Evolutionary conservation across 2,113 vertebrate species (phyloP).

Genomic region (Acinonyx jubatus): DNA sequence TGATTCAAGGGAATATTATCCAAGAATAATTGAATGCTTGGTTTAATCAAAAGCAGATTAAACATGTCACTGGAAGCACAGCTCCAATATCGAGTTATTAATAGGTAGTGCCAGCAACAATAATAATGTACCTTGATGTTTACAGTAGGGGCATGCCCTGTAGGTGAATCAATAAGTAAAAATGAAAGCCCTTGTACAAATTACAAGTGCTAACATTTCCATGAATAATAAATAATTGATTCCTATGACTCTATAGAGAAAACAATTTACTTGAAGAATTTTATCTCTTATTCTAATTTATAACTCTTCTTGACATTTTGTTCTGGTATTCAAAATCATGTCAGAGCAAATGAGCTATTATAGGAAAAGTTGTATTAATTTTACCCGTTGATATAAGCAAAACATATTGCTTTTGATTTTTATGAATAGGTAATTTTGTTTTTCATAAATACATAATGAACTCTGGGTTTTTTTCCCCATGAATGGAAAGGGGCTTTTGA

Average conservation of each 20-base stretch:
- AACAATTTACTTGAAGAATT: slow-evolving; percentile 61
- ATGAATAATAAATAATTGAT: slow-evolving; percentile 63
- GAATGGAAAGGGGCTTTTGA: slow-evolving; percentile 31
- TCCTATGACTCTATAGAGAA: slow-evolving; percentile 53
- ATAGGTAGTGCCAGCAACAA: slow-evolving; percentile 38
- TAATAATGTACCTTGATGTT: slow-evolving; percentile 57
- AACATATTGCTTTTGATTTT: slow-evolving; percentile 76
- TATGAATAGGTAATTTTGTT: slow-evolving; percentile 76
- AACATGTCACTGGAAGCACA: slow-evolving; percentile 47
- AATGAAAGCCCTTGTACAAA: slow-evolving; percentile 57
- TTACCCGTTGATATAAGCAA: slow-evolving; percentile 65
- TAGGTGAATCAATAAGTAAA: slow-evolving; percentile 42
- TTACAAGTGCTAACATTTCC: slow-evolving; percentile 62
- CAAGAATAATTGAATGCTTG: slow-evolving; percentile 61
- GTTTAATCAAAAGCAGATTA: slow-evolving; percentile 77
- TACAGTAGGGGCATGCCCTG: slow-evolving; percentile 22
- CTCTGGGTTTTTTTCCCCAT: neutral
- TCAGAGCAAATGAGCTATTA: slow-evolving; percentile 56
- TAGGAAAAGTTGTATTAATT: slow-evolving; percentile 66
- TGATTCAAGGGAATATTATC: slow-evolving; percentile 56
- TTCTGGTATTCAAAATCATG: slow-evolving; percentile 46
- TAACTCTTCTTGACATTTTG: slow-evolving; percentile 52
- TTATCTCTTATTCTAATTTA: slow-evolving; percentile 62
- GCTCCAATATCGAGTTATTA: slow-evolving; percentile 59
- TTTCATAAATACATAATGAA: slow-evolving; percentile 72